Percentiles rank a stretch among this genome's conserved stretches.
Conservation (phyloP, 2,888 invertebrate genomes). For the Lordiphosa fenestrarum region DNA sequence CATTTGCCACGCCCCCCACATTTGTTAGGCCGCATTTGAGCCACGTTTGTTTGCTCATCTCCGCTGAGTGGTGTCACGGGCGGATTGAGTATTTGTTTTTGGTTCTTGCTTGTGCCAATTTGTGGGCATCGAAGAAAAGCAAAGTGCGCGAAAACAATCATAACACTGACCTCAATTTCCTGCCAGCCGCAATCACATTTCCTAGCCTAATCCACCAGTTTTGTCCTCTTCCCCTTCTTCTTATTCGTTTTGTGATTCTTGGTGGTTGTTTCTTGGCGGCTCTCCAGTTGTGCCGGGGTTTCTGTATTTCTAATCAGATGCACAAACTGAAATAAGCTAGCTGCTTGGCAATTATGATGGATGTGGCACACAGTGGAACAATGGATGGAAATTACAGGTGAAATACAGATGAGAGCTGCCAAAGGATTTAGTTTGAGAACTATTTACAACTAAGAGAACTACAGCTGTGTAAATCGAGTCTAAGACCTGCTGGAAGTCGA, state of each 20-base stretch:
- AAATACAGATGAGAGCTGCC: no score
- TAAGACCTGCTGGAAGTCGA: no score
- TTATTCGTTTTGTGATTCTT: background rate
- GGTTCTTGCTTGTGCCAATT: constrained; percentile 37
- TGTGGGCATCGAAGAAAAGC: constrained; percentile 18
- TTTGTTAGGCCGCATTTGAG: constrained; percentile 41
- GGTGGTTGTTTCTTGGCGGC: constrained; percentile 3
- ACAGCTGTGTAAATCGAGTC: no score
- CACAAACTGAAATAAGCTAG: constrained; percentile 34
- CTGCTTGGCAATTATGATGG: constrained; percentile 62
- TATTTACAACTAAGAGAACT: no score
- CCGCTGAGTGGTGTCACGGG: constrained; percentile 15
- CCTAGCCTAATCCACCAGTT: constrained; percentile 31
- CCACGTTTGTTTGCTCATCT: constrained; percentile 30
- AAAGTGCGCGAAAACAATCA: constrained; percentile 63
- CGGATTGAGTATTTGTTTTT: constrained; percentile 17
- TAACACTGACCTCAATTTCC: constrained; percentile 74
- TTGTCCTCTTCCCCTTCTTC: constrained; percentile 25
- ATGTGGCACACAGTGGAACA: constrained; percentile 23
- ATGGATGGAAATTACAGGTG: constrained; percentile 5
- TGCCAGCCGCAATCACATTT: constrained; percentile 71
- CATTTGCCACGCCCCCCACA: constrained; percentile 63
- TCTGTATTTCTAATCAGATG: constrained; percentile 65
- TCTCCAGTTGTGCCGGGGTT: constrained; percentile 17
- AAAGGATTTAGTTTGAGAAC: background rate